phyloP scores from a whole-genome alignment of 2,113 vertebrate genomes.

The Clupea harengus region DNA sequence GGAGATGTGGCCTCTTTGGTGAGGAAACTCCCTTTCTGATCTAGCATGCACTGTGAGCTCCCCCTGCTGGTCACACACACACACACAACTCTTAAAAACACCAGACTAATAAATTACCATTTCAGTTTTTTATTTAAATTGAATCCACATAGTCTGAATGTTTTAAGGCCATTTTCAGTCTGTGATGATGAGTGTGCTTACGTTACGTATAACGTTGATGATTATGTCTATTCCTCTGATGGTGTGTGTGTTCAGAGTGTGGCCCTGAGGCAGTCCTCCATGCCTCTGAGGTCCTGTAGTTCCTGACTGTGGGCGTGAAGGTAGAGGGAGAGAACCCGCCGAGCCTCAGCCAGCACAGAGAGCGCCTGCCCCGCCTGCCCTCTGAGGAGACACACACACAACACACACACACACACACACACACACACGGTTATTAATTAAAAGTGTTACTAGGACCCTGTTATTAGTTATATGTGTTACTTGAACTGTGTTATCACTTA shows the following conservation, averaged over 20 bases:
- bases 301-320: constrained; percentile 71
- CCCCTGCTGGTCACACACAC: background rate
- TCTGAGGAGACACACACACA: constrained; percentile 44
- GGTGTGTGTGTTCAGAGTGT: background rate
- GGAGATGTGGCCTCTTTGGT: background rate
- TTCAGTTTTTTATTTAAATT: background rate
- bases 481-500: too few species aligned
- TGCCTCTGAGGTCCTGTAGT: constrained; percentile 80
- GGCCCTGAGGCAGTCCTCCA: constrained; percentile 67
- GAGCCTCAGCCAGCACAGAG: constrained; percentile 74
- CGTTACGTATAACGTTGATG: too few species aligned
- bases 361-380: constrained; percentile 71
- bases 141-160: too few species aligned
- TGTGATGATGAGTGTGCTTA: background rate
- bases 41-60: background rate
- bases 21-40: background rate
- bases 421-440: background rate
- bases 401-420: background rate
- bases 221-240: background rate
- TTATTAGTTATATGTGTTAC: too few species aligned
- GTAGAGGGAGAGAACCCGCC: constrained; percentile 76
- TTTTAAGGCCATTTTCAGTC: too few species aligned
- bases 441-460: too few species aligned
- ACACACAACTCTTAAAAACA: background rate
- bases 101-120: background rate